Conservation (phyloP, 2,888 invertebrate genomes). For the Mesochorus sp. region DNA sequence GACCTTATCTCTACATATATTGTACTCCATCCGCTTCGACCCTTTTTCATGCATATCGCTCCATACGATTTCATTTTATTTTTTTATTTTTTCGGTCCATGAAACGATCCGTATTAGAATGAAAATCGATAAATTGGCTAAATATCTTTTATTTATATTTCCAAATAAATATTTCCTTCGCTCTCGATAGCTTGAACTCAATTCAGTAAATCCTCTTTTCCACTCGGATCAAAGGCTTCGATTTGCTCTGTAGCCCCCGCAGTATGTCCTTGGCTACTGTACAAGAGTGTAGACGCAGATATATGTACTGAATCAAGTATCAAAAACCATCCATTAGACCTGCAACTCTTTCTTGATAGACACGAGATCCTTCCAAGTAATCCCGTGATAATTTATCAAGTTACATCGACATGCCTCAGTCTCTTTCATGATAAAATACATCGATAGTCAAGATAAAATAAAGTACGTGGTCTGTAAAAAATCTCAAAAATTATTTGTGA, state of each 20-base stretch:
- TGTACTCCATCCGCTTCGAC: no score
- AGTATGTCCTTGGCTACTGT: slow-evolving; percentile 12
- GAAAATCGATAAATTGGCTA: no score
- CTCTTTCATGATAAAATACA: no score
- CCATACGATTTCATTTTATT: no score
- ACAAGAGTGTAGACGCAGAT: slow-evolving; percentile 17
- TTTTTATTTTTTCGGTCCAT: no score
- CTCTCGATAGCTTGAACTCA: background rate
- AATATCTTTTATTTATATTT: background rate
- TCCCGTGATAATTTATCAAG: slow-evolving; percentile 56
- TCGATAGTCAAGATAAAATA: no score
- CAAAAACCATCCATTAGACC: slow-evolving; percentile 15
- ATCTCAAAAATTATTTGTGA: no score
- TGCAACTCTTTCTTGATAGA: slow-evolving; percentile 40
- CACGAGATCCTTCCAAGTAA: slow-evolving; percentile 25
- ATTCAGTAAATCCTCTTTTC: slow-evolving; percentile 14
- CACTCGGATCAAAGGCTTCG: slow-evolving; percentile 36
- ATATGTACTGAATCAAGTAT: slow-evolving; percentile 42
- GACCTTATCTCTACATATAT: no score
- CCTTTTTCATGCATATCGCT: no score
- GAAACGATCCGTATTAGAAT: no score
- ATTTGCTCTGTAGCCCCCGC: background rate
- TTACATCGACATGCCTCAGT: slow-evolving; percentile 15
- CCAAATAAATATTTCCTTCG: background rate
- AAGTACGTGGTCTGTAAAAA: no score